Evolutionary conservation across 2,113 vertebrate species (phyloP).

Genomic region (Cichladusa arquata): DNA sequence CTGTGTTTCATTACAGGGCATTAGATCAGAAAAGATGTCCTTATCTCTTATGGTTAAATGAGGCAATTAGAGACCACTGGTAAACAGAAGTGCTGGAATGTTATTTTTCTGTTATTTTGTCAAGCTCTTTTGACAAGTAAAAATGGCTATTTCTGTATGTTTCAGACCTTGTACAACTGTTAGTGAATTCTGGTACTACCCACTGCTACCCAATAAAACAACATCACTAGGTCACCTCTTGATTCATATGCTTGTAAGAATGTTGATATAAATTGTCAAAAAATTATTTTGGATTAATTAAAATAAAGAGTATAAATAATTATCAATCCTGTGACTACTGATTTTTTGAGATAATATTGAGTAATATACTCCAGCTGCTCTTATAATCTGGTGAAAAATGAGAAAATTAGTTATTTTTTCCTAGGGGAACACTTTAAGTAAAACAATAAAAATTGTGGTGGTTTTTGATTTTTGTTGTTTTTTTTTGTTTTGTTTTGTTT

Average conservation of each 20-base stretch:
- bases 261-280: not conserved
- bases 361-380: not conserved
- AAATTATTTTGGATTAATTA: not conserved
- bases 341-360: not conserved
- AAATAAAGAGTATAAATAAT: not conserved
- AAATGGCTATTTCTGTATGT: not conserved
- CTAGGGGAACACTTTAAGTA: accelerated
- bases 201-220: not conserved
- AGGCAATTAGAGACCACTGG: not conserved
- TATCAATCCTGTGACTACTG: not conserved
- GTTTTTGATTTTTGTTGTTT: too few species aligned
- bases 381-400: not conserved
- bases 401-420: not conserved
- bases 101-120: not conserved
- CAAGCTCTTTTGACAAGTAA: not conserved
- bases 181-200: not conserved
- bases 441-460: not conserved
- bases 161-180: not conserved
- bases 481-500: too few species aligned
- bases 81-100: not conserved
- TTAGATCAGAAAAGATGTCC: not conserved
- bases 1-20: not conserved
- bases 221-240: not conserved
- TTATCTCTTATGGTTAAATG: not conserved
- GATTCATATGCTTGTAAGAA: not conserved